Evolutionary conservation across 2,888 invertebrate genomes (phyloP), one percentile per base, ranked within the genome.

Genomic region (Leucoma salicis): DNA sequence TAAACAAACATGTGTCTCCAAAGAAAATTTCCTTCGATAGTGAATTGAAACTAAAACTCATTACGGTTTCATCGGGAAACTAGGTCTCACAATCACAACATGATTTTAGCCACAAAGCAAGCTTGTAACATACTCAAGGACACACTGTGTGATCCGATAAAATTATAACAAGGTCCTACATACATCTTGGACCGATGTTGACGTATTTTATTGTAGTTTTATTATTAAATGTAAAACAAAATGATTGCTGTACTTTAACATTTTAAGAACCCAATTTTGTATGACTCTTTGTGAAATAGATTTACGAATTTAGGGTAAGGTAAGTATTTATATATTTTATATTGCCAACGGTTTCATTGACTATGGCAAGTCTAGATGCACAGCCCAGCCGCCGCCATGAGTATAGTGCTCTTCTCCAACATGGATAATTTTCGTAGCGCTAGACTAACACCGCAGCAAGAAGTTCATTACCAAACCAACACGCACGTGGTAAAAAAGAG

Each of bases 121-220:
- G 44, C 42, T 58, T 53, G 42, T 49, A 21, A n/a, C 41, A 40
- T 41, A 42, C 31, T 49, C 59, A 58, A 62, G 59, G 56, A 43
- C 51, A 29, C 29, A 25, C 6, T 34, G 59, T 62, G 63, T 60
- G 63, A 59, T 57, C 61, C 43, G 45, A 49, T 50, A 38, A 47
- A 46, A 58, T 44, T 50, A 61, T 55, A 60, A 57, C 38, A 34
- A 43, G 56, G 33, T 21, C 59, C 63, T 53, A 62, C 49, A 53
- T 46, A 55, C 5, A 13, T 13, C 29, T 29, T 29, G 12, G 29
- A 29, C 13, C 12, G 27, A 42, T 39, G 49, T 62, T 56, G 50
- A 51, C 47, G 56, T 53, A 56, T 53, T 48, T 49, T 45, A 58
- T 46, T 35, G 29, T 53, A 49, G n/a, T 42, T 60, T 62, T 53